These are phyloP conservation scores for Pogonocichla stellata DNA, from an alignment of 2,113 vertebrate genomes.

Conservation along the genomic window DNA sequence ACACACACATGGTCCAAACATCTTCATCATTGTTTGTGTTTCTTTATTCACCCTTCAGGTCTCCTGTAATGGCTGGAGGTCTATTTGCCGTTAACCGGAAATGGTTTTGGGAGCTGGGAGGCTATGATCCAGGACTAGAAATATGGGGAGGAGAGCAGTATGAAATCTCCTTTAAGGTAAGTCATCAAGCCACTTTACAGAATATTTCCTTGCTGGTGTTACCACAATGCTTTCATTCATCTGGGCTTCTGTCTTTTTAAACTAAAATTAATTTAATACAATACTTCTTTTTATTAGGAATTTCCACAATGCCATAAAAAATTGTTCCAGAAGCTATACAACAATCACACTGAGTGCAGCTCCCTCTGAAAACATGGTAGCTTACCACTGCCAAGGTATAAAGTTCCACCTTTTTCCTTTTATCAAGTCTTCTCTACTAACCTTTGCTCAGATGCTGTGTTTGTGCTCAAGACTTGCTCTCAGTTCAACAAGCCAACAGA, in stretches of 20 bases:
- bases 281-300: background rate
- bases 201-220: background rate
- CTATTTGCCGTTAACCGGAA: conserved; percentile 85
- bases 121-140: conserved; percentile 85
- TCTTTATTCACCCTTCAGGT: conserved; percentile 73
- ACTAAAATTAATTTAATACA: background rate
- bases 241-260: background rate
- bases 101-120: conserved; percentile 89
- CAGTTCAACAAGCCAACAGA: background rate
- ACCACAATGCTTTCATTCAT: background rate
- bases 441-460: background rate
- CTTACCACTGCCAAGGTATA: background rate
- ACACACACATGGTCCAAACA: background rate
- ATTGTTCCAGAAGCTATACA: background rate
- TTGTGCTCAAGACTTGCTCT: background rate
- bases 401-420: background rate
- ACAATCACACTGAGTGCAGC: background rate
- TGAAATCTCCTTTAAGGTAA: conserved; percentile 88
- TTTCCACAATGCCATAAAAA: background rate
- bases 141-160: conserved; percentile 90
- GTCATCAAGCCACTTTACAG: background rate
- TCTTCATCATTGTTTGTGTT: background rate
- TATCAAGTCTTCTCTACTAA: background rate
- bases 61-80: conserved; percentile 90
- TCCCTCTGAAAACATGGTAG: background rate